A percentile compares a stretch with the other conserved stretches of the same genome.
phyloP scores from a whole-genome alignment of 1,140 invertebrate genomes.

The Sipha flava region DNA sequence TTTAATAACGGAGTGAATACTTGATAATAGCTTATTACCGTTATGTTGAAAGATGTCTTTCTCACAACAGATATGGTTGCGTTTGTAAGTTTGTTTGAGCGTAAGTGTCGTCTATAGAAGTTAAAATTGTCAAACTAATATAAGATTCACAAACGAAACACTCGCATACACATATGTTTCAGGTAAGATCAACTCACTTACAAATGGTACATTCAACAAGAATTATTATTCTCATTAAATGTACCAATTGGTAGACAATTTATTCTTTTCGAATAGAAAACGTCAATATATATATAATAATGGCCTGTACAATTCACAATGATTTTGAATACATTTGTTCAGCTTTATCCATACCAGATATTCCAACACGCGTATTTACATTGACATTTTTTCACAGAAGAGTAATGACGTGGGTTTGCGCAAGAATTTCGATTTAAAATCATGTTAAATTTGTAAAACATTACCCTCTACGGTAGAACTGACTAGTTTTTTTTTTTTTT shows the following conservation, averaged over 20 bases:
- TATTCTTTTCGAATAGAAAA: neutral
- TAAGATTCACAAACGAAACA: too few species aligned
- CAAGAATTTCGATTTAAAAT: neutral
- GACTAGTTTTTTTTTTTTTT: neutral
- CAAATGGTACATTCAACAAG: too few species aligned
- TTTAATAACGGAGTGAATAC: too few species aligned
- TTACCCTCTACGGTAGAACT: neutral
- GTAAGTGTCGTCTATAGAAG: too few species aligned
- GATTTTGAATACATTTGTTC: slow-evolving; percentile 7
- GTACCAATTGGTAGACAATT: neutral
- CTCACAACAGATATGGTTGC: too few species aligned
- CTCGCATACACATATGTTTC: too few species aligned
- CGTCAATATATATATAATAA: neutral
- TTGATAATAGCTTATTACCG: too few species aligned
- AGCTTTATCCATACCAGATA: neutral
- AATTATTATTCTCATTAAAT: neutral
- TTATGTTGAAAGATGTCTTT: too few species aligned
- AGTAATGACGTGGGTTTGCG: neutral
- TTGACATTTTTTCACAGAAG: neutral
- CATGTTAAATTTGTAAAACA: neutral
- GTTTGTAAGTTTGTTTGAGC: too few species aligned
- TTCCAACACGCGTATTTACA: neutral
- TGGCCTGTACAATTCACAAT: neutral
- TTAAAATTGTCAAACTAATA: too few species aligned
- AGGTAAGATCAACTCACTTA: too few species aligned